These are phyloP conservation scores for Temnothorax longispinosus DNA, from an alignment of 1,140 invertebrate genomes.

Conservation along the genomic window DNA sequence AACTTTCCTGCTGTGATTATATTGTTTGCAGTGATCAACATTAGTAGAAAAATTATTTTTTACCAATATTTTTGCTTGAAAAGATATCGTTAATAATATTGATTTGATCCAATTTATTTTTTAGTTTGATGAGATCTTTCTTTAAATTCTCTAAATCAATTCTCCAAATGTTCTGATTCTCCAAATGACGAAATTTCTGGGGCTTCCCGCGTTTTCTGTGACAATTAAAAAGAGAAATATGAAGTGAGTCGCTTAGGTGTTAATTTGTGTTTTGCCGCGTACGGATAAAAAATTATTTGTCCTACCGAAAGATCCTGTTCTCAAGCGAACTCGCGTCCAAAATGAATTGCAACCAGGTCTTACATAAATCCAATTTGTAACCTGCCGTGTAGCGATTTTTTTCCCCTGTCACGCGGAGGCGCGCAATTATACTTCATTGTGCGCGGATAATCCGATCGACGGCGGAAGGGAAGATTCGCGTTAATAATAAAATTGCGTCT, in stretches of 20 bases:
- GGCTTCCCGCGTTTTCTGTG: neutral
- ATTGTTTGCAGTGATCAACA: constrained; percentile 29
- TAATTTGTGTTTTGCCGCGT: neutral
- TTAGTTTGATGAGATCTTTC: neutral
- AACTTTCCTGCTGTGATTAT: neutral
- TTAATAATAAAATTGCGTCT: constrained; percentile 6
- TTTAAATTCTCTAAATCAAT: neutral
- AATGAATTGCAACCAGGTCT: constrained; percentile 17
- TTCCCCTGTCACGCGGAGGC: constrained; percentile 18
- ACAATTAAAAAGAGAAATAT: neutral
- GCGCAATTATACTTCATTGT: constrained; percentile 21
- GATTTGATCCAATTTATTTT: neutral
- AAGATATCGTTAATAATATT: neutral
- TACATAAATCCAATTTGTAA: constrained; percentile 56
- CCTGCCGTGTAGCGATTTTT: constrained; percentile 37
- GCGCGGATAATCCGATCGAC: neutral
- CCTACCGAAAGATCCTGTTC: neutral
- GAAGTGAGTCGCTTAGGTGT: neutral
- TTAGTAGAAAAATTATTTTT: neutral
- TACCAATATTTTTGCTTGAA: neutral
- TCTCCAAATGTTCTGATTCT: neutral
- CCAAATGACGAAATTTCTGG: neutral
- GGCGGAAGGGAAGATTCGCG: neutral
- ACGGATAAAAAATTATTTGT: constrained; percentile 48
- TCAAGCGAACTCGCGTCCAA: neutral